These are phyloP conservation scores for Liposcelis brunnea DNA, from an alignment of 2,888 invertebrate genomes.

Conservation along the genomic window DNA sequence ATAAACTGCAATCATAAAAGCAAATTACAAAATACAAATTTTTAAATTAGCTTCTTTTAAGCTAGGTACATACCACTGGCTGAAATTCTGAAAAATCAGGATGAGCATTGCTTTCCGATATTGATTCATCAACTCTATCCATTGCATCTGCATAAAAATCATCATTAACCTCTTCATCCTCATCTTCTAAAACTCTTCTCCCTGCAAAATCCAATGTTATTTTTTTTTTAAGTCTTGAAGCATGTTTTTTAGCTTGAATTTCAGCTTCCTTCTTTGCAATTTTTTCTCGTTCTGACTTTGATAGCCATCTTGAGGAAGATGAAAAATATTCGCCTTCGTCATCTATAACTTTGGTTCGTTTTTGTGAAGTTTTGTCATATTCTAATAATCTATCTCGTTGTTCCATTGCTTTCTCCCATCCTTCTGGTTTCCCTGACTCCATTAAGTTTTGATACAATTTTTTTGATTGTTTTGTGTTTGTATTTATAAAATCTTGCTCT, in stretches of 20 bases:
- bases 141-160: conserved; percentile 24
- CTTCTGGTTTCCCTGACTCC: conserved; percentile 38
- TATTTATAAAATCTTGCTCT: conserved; percentile 45
- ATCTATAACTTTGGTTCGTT: conserved; percentile 47
- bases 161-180: conserved; percentile 24
- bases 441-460: conserved; percentile 44
- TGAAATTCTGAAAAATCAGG: conserved; percentile 20
- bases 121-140: not conserved
- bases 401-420: conserved; percentile 52
- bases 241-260: conserved; percentile 47
- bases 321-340: conserved; percentile 90
- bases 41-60: no score
- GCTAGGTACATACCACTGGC: conserved; percentile 15
- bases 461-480: conserved; percentile 49
- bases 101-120: conserved; percentile 14
- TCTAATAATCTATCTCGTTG: conserved; percentile 68
- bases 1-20: no score
- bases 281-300: conserved; percentile 46
- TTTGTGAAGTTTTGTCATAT: conserved; percentile 62
- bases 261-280: conserved; percentile 48
- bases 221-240: conserved; percentile 46
- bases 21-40: no score
- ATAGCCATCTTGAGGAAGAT: conserved; percentile 67
- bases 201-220: conserved; percentile 65
- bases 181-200: conserved; percentile 33